Base-by-base conservation (phyloP, 1,140 invertebrate species). In the Microplitis demolitor region DNA sequence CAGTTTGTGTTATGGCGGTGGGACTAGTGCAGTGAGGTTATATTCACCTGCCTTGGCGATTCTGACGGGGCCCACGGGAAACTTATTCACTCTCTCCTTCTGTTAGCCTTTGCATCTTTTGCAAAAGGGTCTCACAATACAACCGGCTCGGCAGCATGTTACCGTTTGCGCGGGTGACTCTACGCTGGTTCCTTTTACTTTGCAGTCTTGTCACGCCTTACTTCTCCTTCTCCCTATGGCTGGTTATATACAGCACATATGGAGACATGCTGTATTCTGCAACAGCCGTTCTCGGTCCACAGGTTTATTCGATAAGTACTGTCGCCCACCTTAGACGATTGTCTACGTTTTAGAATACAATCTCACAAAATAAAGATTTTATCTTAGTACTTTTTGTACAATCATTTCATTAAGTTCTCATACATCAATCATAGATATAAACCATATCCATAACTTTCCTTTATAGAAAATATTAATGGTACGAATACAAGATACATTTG, bases 111-210 rank as follows among this genome's bases (percentile, higher is more conserved):
- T 9, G 34, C 60, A 31, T 62, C 14, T 61, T 60, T 54, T 56
- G 60, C 61, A 53, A 58, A 14, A 71, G 51, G 64, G 37, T 50
- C 24, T 77, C 74, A 80, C 79, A 85, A 86, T 74, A 80, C 79
- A 85, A 86, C 85, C 83, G 85, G 85, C 84, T 85, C 77, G 84
- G 81, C 82, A 84, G 83, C 83, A 84, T 86, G 83, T 86, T 83
- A 85, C 83, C 83, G 83, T 85, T 76, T 82, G 81, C 79, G 83
- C 85, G 84, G 84, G 83, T 84, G 84, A 85, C 77, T 85, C 80
- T 80, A 79, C 79, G 77, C 76, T 58, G 50, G 80, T 76, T 85
- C 79, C 82, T 80, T 84, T 84, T 81, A 80, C 83, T 84, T 80
- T 78, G 82, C 79, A 82, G 81, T 82, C 83, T 83, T 83, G 84